Percentiles rank a stretch among this genome's conserved stretches.
These are phyloP conservation scores for Siniperca undulata DNA, from an alignment of 2,797 vertebrate species.

Conservation along the genomic window DNA sequence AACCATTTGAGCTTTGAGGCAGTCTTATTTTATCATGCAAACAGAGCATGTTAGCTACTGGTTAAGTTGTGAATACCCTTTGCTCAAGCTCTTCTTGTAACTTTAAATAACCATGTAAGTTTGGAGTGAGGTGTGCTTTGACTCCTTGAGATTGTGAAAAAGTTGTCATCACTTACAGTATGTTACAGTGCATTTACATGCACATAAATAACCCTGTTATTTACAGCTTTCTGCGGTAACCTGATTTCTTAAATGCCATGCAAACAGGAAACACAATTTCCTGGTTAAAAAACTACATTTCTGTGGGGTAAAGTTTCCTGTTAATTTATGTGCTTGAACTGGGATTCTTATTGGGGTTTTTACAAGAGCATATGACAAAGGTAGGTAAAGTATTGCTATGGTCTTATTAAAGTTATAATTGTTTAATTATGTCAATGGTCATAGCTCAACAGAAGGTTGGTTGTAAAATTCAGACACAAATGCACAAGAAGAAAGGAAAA, in stretches of 20 bases:
- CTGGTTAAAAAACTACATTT: not conserved
- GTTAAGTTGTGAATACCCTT: not conserved
- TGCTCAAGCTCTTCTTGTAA: not conserved
- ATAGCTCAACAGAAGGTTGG: not conserved
- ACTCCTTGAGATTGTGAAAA: not conserved
- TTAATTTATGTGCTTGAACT: not conserved
- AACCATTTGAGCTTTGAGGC: not conserved
- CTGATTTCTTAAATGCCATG: not conserved
- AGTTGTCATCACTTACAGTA: not conserved
- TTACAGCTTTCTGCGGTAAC: not conserved
- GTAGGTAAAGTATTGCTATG: accelerated
- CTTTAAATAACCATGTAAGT: not conserved
- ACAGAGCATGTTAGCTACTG: not conserved
- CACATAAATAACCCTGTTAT: not conserved
- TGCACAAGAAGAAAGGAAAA: not conserved
- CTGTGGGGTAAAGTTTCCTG: not conserved
- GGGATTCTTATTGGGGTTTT: not conserved
- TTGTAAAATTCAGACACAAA: not conserved
- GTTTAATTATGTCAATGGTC: not conserved
- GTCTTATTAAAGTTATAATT: not conserved
- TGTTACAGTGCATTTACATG: not conserved
- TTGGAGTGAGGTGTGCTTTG: not conserved
- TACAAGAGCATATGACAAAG: not conserved
- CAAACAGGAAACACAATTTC: not conserved
- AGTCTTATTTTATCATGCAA: not conserved